Evolutionary conservation across 2,888 invertebrate species (phyloP).

Genomic region (Torymus tubicola): DNA sequence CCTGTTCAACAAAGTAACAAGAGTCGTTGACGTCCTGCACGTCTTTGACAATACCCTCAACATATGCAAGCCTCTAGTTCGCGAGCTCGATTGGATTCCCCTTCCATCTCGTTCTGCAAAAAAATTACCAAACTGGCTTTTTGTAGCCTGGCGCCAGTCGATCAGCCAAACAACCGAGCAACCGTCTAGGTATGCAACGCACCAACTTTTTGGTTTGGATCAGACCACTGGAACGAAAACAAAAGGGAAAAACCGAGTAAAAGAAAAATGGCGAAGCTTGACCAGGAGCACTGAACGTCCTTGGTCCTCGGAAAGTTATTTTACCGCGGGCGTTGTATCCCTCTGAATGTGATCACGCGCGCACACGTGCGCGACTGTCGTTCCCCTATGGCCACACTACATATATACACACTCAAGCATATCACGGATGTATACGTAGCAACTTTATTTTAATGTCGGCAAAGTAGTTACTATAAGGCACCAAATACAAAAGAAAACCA

Average conservation of each 20-base stretch:
- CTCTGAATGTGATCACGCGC: neutral
- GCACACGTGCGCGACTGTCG: neutral
- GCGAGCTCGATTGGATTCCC: no score
- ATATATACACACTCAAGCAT: no score
- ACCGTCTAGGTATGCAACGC: conserved; percentile 41
- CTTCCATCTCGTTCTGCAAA: conserved; percentile 1
- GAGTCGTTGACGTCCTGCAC: neutral
- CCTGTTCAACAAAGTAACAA: conserved; percentile 20
- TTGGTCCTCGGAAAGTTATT: conserved; percentile 61
- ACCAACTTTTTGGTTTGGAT: neutral
- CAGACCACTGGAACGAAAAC: neutral
- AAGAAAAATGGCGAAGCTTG: conserved; percentile 26
- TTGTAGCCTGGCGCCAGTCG: conserved; percentile 64
- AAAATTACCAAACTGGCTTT: conserved; percentile 42
- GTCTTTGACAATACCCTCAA: conserved; percentile 3
- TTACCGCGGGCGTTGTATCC: conserved; percentile 29
- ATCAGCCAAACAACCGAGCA: conserved; percentile 40
- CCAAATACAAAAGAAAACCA: no score
- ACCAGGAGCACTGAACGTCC: conserved; percentile 69
- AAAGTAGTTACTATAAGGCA: no score
- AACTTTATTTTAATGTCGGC: no score
- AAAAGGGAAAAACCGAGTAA: neutral
- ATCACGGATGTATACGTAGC: no score
- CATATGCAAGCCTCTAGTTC: neutral
- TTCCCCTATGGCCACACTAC: neutral